Conservation (phyloP, 53 echinoderm and acorn worm genomes). For the Apostichopus leukothele region DNA sequence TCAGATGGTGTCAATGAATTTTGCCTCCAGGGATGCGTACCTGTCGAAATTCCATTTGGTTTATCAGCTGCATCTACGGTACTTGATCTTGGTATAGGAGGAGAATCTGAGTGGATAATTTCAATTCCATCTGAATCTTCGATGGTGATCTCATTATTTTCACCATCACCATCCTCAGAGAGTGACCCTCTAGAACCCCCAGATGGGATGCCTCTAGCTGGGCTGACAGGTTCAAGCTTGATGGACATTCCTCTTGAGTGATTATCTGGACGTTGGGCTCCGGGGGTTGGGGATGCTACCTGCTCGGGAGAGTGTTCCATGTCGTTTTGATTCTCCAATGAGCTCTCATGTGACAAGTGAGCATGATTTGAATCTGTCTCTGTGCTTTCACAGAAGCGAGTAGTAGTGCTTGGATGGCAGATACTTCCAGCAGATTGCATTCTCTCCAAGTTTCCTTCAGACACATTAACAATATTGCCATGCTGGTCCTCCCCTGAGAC, state of each 20-base stretch:
- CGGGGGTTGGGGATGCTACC: constrained; percentile 51
- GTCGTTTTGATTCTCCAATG: constrained; percentile 41
- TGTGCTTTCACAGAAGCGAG: constrained; percentile 49
- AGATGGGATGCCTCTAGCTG: constrained; percentile 51
- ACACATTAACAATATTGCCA: constrained; percentile 43
- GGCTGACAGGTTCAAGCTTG: constrained; percentile 93
- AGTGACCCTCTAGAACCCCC: constrained; percentile 11
- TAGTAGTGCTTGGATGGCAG: constrained; percentile 89
- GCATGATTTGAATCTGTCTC: constrained; percentile 44
- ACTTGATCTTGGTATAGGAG: constrained; percentile 11
- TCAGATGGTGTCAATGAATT: constrained; percentile 43
- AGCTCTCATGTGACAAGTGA: constrained; percentile 40
- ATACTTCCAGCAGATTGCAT: constrained; percentile 72
- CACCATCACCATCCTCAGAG: constrained; percentile 27
- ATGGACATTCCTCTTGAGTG: constrained; percentile 52
- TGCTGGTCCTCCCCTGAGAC: constrained; percentile 63
- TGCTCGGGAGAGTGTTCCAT: constrained; percentile 51
- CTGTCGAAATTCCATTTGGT: background rate
- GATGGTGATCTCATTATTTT: background rate
- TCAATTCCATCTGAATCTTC: constrained; percentile 36
- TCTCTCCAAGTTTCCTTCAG: constrained; percentile 65
- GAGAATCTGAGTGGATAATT: constrained; percentile 17
- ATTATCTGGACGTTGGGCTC: constrained; percentile 24
- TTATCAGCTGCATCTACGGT: constrained; percentile 30
- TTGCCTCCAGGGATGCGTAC: constrained; percentile 12